phyloP scores from a whole-genome alignment of 1,140 invertebrate genomes.

The Drosophila hydei region DNA sequence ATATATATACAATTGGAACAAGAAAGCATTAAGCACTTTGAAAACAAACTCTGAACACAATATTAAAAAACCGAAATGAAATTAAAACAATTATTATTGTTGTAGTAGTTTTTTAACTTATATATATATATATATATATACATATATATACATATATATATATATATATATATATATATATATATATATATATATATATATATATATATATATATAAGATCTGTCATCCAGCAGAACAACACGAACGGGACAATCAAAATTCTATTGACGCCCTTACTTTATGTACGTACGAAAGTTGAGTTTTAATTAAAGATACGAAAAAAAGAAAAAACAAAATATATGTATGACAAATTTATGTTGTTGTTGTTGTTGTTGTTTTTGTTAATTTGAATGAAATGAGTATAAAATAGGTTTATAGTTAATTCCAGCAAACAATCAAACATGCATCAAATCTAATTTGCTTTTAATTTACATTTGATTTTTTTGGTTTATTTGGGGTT shows the following conservation, averaged over 20 bases:
- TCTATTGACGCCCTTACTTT: constrained; percentile 66
- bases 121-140: constrained; percentile 39
- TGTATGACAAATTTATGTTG: constrained; percentile 41
- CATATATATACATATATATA: constrained; percentile 61
- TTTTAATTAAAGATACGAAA: neutral
- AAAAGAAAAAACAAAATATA: neutral
- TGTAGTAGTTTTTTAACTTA: constrained; percentile 69
- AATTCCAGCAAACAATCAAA: constrained; percentile 38
- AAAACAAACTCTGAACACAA: constrained; percentile 54
- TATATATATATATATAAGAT: constrained; percentile 41
- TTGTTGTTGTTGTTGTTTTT: constrained; percentile 35
- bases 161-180: constrained; percentile 24
- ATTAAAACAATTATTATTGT: constrained; percentile 72
- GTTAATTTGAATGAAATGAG: neutral
- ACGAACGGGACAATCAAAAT: constrained; percentile 81
- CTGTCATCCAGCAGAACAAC: constrained; percentile 58
- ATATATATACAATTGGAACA: constrained; percentile 25
- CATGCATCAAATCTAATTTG: constrained; percentile 30
- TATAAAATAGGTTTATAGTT: constrained; percentile 17
- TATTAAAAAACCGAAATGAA: constrained; percentile 3
- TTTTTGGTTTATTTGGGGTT: constrained; percentile 18
- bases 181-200: constrained; percentile 1
- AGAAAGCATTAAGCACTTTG: constrained; percentile 30
- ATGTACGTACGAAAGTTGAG: constrained; percentile 37
- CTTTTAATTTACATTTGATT: constrained; percentile 13